Conservation (phyloP, 2,797 vertebrate genomes). For the Bovichtus variegatus region DNA sequence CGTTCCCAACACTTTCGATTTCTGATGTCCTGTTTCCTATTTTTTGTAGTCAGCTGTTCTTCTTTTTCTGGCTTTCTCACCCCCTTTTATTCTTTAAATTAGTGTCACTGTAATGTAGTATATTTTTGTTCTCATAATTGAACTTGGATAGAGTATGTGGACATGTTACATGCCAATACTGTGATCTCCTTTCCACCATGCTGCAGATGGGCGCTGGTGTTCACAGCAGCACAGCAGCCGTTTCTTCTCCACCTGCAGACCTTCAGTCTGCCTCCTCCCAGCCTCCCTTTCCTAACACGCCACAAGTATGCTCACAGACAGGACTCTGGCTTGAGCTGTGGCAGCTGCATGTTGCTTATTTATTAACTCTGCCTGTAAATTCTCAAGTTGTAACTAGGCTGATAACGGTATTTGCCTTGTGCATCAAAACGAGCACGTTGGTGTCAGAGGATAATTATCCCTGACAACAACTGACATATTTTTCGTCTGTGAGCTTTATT, state of each 20-base stretch:
- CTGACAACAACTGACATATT: slow-evolving; percentile 13
- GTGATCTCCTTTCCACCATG: slow-evolving; percentile 94
- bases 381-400: slow-evolving; percentile 12
- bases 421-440: slow-evolving; percentile 28
- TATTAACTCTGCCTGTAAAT: slow-evolving; percentile 52
- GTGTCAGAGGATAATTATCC: slow-evolving; percentile 11
- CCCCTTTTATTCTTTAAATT: not conserved
- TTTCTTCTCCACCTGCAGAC: slow-evolving; percentile 94
- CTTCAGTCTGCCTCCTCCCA: slow-evolving; percentile 97
- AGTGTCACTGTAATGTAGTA: not conserved
- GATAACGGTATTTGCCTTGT: slow-evolving; percentile 32
- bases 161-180: slow-evolving; percentile 83
- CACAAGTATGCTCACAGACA: slow-evolving; percentile 93
- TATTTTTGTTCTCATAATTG: slow-evolving; percentile 5
- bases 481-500: slow-evolving; percentile 55
- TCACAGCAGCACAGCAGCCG: slow-evolving; percentile 93
- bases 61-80: not conserved
- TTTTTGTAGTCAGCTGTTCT: not conserved
- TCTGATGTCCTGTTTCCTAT: not conserved
- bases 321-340: slow-evolving; percentile 87
- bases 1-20: not conserved
- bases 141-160: slow-evolving; percentile 56
- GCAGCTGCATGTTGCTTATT: slow-evolving; percentile 76
- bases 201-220: slow-evolving; percentile 99
- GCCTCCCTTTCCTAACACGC: slow-evolving; percentile 96